Base-by-base conservation (phyloP, 1,140 invertebrate genomes). In the Drepana arcuata region DNA sequence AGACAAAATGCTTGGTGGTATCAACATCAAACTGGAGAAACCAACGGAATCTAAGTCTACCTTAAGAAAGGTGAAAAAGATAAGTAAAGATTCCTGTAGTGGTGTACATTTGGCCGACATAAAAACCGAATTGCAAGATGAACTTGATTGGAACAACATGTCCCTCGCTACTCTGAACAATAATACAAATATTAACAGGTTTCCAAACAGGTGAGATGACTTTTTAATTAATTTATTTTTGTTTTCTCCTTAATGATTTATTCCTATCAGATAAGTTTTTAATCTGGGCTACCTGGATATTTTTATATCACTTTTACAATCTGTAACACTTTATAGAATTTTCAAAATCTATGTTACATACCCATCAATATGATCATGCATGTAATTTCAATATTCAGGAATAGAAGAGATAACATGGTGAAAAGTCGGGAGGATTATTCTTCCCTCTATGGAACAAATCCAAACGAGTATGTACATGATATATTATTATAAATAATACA, bases 81-180 rank as follows among this genome's bases (percentile, higher is more conserved):
- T 53, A 0, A 48, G 41, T 7, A 82, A 70, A 48, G 57, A 70
- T 26, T 6, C 4, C 24, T n/a, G 10, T 14, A 58, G 61, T 49
- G 46, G 45, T 29, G 28, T 34, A 5, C 72, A 79, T 26, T 40
- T 84, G 34, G 65, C 63, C 36, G 68, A 77, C 30, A 84, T 84
- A 18, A 84, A 84, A 63, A 80, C 80, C 42, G 83, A 84, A 55
- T 58, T 84, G 9, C 63, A 84, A 29, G 79, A 83, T 54, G 75
- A 81, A 34, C 49, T 70, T 39, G 77, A 83, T 39, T 80, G 71
- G 78, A 78, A 63, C 43, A 77, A 81, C 35, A 84, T 82, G 82
- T 64, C 75, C 27, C 42, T 84, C 18, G 81, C 80, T 11, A 82
- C 72, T 11, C 60, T 84, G 6, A 67, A 78, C 24, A 78, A 72